These are phyloP conservation scores for Caenorhabditis sp. DNA, from an alignment of 2,888 invertebrate genomes.

Conservation along the genomic window DNA sequence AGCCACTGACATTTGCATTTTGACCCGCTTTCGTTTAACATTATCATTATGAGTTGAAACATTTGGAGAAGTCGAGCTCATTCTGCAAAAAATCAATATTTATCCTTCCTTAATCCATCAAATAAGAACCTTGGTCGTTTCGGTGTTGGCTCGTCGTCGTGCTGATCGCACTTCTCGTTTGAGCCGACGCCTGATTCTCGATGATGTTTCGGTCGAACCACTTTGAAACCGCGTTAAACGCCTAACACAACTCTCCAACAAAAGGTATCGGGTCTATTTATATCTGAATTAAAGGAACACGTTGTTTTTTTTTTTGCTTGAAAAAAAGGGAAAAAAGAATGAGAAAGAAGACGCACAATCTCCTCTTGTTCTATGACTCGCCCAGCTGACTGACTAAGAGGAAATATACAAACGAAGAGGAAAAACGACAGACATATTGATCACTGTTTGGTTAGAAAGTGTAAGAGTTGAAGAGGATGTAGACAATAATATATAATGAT, in stretches of 20 bases:
- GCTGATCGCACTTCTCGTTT: neutral
- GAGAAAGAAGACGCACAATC: neutral
- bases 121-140: neutral
- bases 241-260: neutral
- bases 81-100: neutral
- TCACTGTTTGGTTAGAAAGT: too few relatives aligned
- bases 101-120: neutral
- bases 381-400: neutral
- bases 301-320: too few relatives aligned
- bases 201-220: slow-evolving; percentile 7
- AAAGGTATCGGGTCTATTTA: too few relatives aligned
- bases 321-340: neutral
- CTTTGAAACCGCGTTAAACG: slow-evolving; percentile 5
- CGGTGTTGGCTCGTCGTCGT: slow-evolving; percentile 1
- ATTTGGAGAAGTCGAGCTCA: slow-evolving; percentile 2
- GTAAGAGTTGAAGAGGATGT: too few relatives aligned
- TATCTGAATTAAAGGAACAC: neutral
- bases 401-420: neutral
- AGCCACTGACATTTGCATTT: slow-evolving; percentile 7
- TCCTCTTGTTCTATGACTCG: neutral
- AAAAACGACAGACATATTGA: too few relatives aligned
- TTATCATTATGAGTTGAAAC: neutral
- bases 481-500: too few relatives aligned
- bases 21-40: neutral
- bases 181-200: slow-evolving; percentile 1